Base-by-base conservation (phyloP, 2,113 vertebrate species). In the Bubo scandiacus region DNA sequence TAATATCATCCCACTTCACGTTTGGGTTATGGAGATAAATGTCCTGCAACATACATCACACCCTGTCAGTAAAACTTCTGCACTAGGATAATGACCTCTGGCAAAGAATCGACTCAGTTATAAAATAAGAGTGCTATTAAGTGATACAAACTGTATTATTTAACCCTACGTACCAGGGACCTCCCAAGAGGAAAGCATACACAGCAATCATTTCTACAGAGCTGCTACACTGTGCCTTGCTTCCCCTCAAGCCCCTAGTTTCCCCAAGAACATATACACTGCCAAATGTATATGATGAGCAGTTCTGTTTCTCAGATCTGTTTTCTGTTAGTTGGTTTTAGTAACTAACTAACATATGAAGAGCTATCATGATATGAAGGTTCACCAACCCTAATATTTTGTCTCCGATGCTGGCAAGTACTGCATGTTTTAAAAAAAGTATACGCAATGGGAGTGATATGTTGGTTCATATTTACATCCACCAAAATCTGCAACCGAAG, bases 1-100 rank as follows among this genome's bases (percentile, higher is more conserved):
- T 99, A 97, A 99, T 99, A 97, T 99, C 99, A 95, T 98, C 98
- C 99, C 99, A 99, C 85, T 98, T 98, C 95, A 99, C 98, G 2
- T 99, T 99, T 22, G 99, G 99, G 97, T 98, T 99, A 97, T 99
- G 98, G 96, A 99, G 98, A 98, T 99, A 98, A 98, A 99, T 99
- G 96, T 99, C 99, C 99, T 99, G 98, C 90, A 98, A 98, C 63
- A 95, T 15, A 98, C 54, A 96, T 90, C 40, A 30, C 90, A 93
- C 88, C 88, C 73, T 38, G 72, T 97, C 81, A 96, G 96, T 79
- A 95, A 94, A 96, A 90, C 79, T 61, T 95, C 78, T 95, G 27
- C 61, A 74, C 43, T 23, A 23, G 23, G 61, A 66, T 75, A 92
- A 96, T 22, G 65, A 96, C 82, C 63, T 82, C 6, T 13, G 70